Evolutionary conservation across 2,113 vertebrate species (phyloP).

Genomic region (Calonectris borealis): DNA sequence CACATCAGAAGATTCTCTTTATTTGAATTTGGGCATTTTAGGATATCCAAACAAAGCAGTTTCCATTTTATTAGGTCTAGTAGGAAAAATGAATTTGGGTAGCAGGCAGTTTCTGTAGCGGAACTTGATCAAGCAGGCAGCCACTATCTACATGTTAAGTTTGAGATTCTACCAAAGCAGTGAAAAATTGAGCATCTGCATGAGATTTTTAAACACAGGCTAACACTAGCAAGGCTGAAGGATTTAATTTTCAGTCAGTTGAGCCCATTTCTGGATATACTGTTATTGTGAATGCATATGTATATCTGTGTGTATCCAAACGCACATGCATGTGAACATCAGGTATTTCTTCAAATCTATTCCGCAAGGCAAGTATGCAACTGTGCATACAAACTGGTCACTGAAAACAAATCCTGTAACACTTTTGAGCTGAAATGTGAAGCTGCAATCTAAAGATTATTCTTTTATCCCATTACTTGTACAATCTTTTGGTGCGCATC

Average conservation of each 20-base stretch:
- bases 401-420: background rate
- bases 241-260: background rate
- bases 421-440: background rate
- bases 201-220: slow-evolving; percentile 28
- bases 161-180: slow-evolving; percentile 33
- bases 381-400: background rate
- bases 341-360: background rate
- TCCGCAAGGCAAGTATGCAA: background rate
- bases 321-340: background rate
- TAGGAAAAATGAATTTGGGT: slow-evolving; percentile 31
- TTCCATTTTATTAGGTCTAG: slow-evolving; percentile 10
- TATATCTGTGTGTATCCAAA: background rate
- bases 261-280: background rate
- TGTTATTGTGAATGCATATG: background rate
- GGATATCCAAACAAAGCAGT: slow-evolving; percentile 35
- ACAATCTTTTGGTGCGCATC: background rate
- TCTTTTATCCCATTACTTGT: background rate
- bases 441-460: background rate
- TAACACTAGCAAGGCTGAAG: background rate
- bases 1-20: background rate
- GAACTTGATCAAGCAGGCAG: slow-evolving; percentile 59
- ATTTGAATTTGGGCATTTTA: slow-evolving; percentile 56
- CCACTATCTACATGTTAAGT: slow-evolving; percentile 4
- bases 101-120: slow-evolving; percentile 53
- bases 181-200: slow-evolving; percentile 66